phyloP scores from a whole-genome alignment of 2,888 invertebrate genomes.

The Amiota mariae region DNA sequence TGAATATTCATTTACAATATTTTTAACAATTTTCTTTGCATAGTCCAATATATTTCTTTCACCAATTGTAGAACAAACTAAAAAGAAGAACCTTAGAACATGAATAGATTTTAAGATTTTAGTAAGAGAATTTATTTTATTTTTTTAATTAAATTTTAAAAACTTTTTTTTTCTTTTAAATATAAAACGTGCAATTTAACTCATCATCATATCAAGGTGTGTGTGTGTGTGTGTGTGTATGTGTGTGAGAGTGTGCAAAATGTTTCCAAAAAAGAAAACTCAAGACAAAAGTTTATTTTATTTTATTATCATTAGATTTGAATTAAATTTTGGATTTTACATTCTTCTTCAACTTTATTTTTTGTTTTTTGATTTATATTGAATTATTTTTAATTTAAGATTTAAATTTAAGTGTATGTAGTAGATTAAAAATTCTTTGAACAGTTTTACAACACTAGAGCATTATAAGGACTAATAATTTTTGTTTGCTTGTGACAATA shows the following conservation, averaged over 20 bases:
- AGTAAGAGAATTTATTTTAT: background rate
- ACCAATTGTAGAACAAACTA: too few relatives aligned
- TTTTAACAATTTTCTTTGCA: background rate
- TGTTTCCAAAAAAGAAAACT: background rate
- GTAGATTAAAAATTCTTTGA: slow-evolving; percentile 39
- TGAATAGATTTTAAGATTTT: background rate
- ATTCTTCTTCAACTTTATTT: slow-evolving; percentile 2
- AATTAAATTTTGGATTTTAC: slow-evolving; percentile 6
- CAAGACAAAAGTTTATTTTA: slow-evolving; percentile 12
- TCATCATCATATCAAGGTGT: background rate
- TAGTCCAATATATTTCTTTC: too few relatives aligned
- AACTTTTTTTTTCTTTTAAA: background rate
- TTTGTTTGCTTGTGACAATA: background rate
- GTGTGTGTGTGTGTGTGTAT: too few relatives aligned
- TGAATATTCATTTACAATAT: too few relatives aligned
- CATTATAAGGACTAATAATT: slow-evolving; percentile 47
- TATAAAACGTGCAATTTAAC: slow-evolving; percentile 8
- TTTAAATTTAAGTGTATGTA: too few relatives aligned
- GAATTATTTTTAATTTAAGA: slow-evolving; percentile 36
- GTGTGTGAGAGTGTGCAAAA: background rate
- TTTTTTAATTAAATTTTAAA: background rate
- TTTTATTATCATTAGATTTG: slow-evolving; percentile 30
- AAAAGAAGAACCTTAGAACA: background rate
- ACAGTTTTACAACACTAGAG: slow-evolving; percentile 33
- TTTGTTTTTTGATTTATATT: background rate